phyloP scores from a whole-genome alignment of 1,140 invertebrate genomes.

The Diprion similis region DNA sequence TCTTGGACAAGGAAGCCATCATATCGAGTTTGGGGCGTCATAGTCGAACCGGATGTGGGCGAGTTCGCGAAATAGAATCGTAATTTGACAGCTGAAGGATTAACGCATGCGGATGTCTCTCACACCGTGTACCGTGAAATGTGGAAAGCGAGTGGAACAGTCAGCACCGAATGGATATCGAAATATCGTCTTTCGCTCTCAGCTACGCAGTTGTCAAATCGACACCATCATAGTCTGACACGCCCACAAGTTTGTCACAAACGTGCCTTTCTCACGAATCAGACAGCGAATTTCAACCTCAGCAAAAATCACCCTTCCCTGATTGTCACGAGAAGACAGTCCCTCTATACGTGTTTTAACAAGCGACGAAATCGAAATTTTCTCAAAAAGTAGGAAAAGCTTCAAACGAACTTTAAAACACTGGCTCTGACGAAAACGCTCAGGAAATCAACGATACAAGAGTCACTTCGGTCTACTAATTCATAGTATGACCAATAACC shows the following conservation, averaged over 20 bases:
- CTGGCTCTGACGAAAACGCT: too few relatives aligned
- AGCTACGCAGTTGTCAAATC: too few relatives aligned
- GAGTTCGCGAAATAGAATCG: neutral
- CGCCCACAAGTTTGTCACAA: neutral
- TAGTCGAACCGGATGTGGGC: neutral
- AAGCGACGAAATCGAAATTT: too few relatives aligned
- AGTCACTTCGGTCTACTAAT: too few relatives aligned
- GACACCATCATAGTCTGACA: neutral
- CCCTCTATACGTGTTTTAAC: too few relatives aligned
- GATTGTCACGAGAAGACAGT: too few relatives aligned
- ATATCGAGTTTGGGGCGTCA: neutral
- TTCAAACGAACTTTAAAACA: too few relatives aligned
- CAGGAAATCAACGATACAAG: too few relatives aligned
- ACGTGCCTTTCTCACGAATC: neutral
- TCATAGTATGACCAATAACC: too few relatives aligned
- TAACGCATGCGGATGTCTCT: neutral
- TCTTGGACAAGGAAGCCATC: neutral
- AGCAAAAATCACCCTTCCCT: too few relatives aligned
- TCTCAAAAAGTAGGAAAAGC: too few relatives aligned
- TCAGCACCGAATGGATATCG: neutral
- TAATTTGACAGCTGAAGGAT: conserved; percentile 7
- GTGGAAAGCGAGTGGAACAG: neutral
- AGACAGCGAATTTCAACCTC: too few relatives aligned
- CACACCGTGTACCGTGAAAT: neutral
- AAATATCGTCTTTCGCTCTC: neutral